Evolutionary conservation across 2,113 vertebrate genomes (phyloP).

Genomic region (Sphaerodactylus townsendi): DNA sequence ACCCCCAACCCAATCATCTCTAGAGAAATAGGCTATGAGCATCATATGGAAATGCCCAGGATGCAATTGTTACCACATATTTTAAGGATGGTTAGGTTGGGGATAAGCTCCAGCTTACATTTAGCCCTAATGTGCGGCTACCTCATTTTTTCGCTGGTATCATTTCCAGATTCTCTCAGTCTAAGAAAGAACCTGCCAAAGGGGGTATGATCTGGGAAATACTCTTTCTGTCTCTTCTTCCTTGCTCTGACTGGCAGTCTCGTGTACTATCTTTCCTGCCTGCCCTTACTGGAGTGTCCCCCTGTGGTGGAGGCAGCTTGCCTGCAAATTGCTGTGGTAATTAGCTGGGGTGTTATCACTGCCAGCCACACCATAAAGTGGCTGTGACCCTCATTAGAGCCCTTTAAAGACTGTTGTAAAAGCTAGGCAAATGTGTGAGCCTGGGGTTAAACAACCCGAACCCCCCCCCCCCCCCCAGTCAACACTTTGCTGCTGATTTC

Average conservation of each 20-base stretch:
- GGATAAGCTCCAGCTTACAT: neutral
- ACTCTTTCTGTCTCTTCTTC: neutral
- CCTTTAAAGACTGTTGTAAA: conserved; percentile 53
- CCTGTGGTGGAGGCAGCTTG: conserved; percentile 27
- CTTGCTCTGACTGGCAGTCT: neutral
- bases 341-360: conserved; percentile 61
- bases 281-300: neutral
- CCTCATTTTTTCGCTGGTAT: neutral
- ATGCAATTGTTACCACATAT: neutral
- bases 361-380: conserved; percentile 55
- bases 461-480: conserved; percentile 44
- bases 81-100: neutral
- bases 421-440: conserved; percentile 1
- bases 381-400: conserved; percentile 68
- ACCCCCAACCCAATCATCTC: too few species aligned
- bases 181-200: neutral
- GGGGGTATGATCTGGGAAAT: neutral
- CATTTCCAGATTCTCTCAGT: neutral
- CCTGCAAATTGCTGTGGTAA: conserved; percentile 53
- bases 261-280: neutral
- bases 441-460: conserved; percentile 45
- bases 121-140: neutral
- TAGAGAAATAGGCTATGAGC: neutral
- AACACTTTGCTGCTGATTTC: conserved; percentile 39
- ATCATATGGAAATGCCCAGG: neutral